A percentile compares a stretch with the other conserved stretches of the same genome.
phyloP scores from a whole-genome alignment of 2,797 vertebrate genomes.

The Protosalanx chinensis region DNA sequence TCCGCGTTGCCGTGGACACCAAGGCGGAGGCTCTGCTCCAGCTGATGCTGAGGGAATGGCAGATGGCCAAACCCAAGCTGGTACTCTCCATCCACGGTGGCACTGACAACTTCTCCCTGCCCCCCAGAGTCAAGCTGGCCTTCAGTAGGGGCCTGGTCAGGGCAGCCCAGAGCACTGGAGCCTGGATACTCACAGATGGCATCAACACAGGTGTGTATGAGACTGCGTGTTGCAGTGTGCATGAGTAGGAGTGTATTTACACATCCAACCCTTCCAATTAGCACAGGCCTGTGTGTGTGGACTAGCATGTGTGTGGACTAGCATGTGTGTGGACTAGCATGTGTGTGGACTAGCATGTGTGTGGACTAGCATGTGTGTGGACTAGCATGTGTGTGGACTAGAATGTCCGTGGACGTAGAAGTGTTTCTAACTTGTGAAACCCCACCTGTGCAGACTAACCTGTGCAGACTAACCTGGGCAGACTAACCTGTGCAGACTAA shows the following conservation, averaged over 20 bases:
- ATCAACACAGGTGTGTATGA: constrained; percentile 81
- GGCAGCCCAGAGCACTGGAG: constrained; percentile 89
- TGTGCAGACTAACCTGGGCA: too few relatives aligned
- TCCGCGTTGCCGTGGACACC: constrained; percentile 87
- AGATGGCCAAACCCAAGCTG: constrained; percentile 92
- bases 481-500: too few relatives aligned
- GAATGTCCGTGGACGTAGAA: too few relatives aligned
- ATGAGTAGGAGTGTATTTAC: too few relatives aligned
- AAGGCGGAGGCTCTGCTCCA: constrained; percentile 82
- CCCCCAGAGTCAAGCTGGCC: constrained; percentile 81
- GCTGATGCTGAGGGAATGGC: constrained; percentile 92
- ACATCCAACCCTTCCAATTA: too few relatives aligned
- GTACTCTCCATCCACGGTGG: constrained; percentile 91
- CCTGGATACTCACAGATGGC: constrained; percentile 95
- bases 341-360: too few relatives aligned
- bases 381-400: too few relatives aligned
- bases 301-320: neutral
- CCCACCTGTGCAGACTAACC: too few relatives aligned
- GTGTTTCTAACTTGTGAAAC: too few relatives aligned
- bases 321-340: too few relatives aligned
- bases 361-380: too few relatives aligned
- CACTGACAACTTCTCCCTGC: constrained; percentile 85
- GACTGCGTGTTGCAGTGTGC: neutral
- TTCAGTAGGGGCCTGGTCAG: constrained; percentile 90
- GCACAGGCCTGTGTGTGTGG: neutral